phyloP scores from a whole-genome alignment of 2,113 vertebrate species.

The Thamnophis sirtalis region DNA sequence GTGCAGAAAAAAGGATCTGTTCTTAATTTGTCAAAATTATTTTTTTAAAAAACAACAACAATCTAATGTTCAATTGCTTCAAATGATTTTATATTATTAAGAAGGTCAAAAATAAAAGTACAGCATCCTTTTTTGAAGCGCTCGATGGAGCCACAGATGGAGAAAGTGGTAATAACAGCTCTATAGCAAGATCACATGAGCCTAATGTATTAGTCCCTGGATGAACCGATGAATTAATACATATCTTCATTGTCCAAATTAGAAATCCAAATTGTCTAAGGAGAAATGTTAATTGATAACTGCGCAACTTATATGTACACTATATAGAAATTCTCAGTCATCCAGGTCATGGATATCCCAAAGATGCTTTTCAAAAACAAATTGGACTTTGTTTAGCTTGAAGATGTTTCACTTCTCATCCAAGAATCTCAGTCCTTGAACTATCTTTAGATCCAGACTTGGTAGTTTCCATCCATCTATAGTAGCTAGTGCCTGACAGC shows the following conservation, averaged over 20 bases:
- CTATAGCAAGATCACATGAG: background rate
- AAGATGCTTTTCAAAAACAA: too few relatives aligned
- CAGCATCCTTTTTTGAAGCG: background rate
- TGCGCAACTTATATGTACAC: background rate
- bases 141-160: background rate
- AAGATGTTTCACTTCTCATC: too few relatives aligned
- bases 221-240: rapidly evolving
- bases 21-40: background rate
- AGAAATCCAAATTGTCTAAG: background rate
- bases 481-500: background rate
- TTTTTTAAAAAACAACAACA: background rate
- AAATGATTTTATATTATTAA: background rate
- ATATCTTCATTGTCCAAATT: background rate
- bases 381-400: too few relatives aligned
- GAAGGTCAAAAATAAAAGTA: background rate
- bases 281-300: background rate
- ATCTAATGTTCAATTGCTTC: background rate
- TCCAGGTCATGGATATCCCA: too few relatives aligned
- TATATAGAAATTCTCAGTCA: too few relatives aligned
- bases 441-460: background rate
- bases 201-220: background rate
- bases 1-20: background rate
- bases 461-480: background rate
- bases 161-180: background rate
- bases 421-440: background rate